Base-by-base conservation (phyloP, 2,888 invertebrate species). In the Dryadula phaetusa region DNA sequence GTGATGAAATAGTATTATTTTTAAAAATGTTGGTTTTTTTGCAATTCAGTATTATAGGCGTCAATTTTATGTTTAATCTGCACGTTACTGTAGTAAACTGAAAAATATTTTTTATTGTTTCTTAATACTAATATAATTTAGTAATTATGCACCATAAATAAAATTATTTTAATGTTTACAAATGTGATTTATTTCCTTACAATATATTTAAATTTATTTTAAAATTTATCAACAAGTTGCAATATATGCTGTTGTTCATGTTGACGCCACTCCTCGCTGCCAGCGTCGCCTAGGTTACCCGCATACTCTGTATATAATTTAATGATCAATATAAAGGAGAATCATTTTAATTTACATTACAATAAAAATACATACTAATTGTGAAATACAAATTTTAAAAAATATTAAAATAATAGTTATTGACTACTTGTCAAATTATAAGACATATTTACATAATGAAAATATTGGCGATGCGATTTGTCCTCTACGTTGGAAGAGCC, bases 141-240 rank as follows among this genome's bases (percentile, higher is more conserved):
- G 46, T 66, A 58, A 58, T 64, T 28, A 63, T 62, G 66, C 70
- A 69, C 69, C 62, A 46, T 62, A 25, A 70, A 73, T 73, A 69
- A 68, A 71, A 65, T n/a, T 68, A 67, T 69, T 66, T 66, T 66
- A 61, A 69, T 44, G 66, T 70, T 69, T 63, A 46, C 7, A 54
- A 20, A 46, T 58, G 47, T 49, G 7, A 53, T 72, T 70, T 69
- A 70, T 68, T 68, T 20, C 5, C n/a, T 22, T 1, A 20, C 32
- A 2, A 34, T 53, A 1, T 16, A 18, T 14, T 32, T 44, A 20
- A 32, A 28, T 28, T 46, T 6, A 22, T 40, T n/a, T 94, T 95
- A 98, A 92, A 99, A 98, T 88, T 98, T 97, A 91, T 99, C 98
- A 56, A 99, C 96, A 76, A 99, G 94, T 86, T 98, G 97, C 74